Conservation (phyloP, 2,888 invertebrate species). For the Aphrophora alni region DNA sequence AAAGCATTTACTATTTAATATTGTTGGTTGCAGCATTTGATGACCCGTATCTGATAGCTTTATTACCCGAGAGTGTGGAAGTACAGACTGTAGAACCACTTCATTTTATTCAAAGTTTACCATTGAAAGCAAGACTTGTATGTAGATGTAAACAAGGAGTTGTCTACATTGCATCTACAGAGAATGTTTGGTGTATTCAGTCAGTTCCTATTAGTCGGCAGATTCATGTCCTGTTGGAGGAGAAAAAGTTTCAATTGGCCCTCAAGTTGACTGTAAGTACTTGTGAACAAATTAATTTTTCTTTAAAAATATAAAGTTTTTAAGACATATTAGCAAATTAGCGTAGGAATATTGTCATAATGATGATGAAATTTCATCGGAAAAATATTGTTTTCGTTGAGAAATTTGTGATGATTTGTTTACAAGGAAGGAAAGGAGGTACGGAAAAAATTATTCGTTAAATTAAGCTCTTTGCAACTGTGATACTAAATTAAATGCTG, state of each 20-base stretch:
- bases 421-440: no score
- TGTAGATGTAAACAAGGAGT: slow-evolving; percentile 77
- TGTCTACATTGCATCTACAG: slow-evolving; percentile 85
- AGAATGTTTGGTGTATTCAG: slow-evolving; percentile 88
- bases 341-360: no score
- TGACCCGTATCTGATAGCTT: slow-evolving; percentile 88
- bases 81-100: slow-evolving; percentile 85
- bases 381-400: no score
- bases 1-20: no score
- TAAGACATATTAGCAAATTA: no score
- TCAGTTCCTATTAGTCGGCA: slow-evolving; percentile 83
- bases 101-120: slow-evolving; percentile 80
- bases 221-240: slow-evolving; percentile 80
- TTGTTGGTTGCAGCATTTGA: slow-evolving; percentile 79
- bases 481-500: no score
- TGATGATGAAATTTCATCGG: no score
- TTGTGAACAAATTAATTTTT: no score
- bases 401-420: no score
- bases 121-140: slow-evolving; percentile 73
- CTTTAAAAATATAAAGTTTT: no score
- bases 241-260: slow-evolving; percentile 94
- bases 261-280: slow-evolving; percentile 82
- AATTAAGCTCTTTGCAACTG: no score
- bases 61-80: slow-evolving; percentile 83
- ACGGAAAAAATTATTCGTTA: no score